Base-by-base conservation (phyloP, 2,888 invertebrate genomes). In the Cephus rjabovi region DNA sequence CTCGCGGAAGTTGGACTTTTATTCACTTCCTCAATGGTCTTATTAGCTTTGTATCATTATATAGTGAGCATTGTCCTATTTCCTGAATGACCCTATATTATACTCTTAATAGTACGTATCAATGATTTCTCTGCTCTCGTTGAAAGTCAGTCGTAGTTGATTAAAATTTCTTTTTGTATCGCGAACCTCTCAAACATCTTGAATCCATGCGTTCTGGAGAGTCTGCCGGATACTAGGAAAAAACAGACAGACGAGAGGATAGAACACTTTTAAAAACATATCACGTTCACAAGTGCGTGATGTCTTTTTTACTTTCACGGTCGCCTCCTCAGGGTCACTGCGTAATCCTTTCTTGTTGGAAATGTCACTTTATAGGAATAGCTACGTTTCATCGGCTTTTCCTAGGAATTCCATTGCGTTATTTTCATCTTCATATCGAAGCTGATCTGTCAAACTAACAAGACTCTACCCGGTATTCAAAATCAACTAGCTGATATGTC, bases 211-310 rank as follows among this genome's bases (percentile, higher is more conserved):
- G 30, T 71, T 71, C 34, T 1, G 34, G 9, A 35, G 35, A 68
- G 68, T 56, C 69, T 73, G 11, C 23, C n/a, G 75, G n/a, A 23
- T 12, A 34, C 73, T 69, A 70, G 69, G 69, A 40, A 76, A 76
- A 37, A 34, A 69, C 31, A 71, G 76, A 77, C 74, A 34, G 68
- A 74, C 34, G 74, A 69, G 76, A 76, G 79, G 70, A 77, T 56
- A 56, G 56, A 56, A 23, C 1, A 56, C 23, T 56, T 56, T 71
- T 11, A 30, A 9, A 71, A 71, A 71, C 71, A 23, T 34, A 33
- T 71, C 71, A 71, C 71, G 71, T 71, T 31, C 71, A 34, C 71
- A 30, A 23, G 56, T 56, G 23, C 56, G 56, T 2, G 56, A 56
- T 23, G 56, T 71, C 71, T 71, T 71, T 71, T 34, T 71, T 34